phyloP scores from a whole-genome alignment of 2,888 invertebrate species.

The Polyommatus icarus region DNA sequence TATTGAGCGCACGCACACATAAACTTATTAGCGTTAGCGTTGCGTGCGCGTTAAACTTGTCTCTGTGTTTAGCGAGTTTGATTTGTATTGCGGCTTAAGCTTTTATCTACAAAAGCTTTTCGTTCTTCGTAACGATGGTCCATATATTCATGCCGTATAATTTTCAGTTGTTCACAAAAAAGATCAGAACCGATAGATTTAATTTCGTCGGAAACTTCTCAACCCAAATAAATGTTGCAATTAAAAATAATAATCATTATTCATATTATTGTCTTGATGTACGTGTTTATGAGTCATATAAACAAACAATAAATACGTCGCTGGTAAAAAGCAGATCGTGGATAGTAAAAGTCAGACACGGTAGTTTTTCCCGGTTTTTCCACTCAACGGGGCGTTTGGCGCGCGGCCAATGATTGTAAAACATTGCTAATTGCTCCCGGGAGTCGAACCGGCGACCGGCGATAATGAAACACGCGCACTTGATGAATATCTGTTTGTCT shows the following conservation, averaged over 20 bases:
- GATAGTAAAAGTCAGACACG: conserved; percentile 20
- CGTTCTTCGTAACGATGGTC: too few relatives aligned
- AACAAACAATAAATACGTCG: background rate
- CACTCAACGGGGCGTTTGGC: conserved; percentile 38
- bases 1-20: background rate
- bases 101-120: too few relatives aligned
- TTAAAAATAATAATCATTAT: background rate
- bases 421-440: conserved; percentile 40
- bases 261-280: background rate
- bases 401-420: conserved; percentile 41
- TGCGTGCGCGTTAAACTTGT: too few relatives aligned
- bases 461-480: conserved; percentile 23
- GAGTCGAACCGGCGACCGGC: conserved; percentile 22
- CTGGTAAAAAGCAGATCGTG: background rate
- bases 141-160: too few relatives aligned
- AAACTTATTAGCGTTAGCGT: background rate
- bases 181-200: too few relatives aligned
- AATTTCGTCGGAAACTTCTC: too few relatives aligned
- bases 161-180: too few relatives aligned
- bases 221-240: background rate
- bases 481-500: background rate
- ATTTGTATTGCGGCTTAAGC: background rate
- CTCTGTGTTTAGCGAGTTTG: too few relatives aligned
- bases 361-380: conserved; percentile 27
- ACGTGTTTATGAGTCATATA: background rate